Base-by-base conservation (phyloP, 2,797 vertebrate species). In the Buphagus erythrorhynchus region DNA sequence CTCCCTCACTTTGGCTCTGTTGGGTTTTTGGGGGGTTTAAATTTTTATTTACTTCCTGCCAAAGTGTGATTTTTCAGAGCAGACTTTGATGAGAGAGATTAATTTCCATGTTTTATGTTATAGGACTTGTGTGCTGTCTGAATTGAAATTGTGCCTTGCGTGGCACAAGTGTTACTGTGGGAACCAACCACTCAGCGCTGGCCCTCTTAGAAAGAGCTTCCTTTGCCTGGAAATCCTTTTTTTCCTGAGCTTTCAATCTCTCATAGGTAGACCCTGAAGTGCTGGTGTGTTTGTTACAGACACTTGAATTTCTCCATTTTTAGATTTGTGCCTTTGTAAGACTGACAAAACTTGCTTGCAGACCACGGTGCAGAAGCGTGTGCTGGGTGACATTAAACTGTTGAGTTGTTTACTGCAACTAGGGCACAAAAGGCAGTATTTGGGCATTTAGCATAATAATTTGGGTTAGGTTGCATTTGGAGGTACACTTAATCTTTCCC, bases 21-120 rank as follows among this genome's bases (percentile, higher is more conserved):
- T 42, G 43, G 2, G 2, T 14, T 63, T 59, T 25, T 4, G 1
- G 1, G 1, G 2, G 4, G 12, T 3, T 15, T 55, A 28, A 6
- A 6, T 63, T 54, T 38, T 55, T 69, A 49, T 31, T 76, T 62
- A 10, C 22, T 7, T 68, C n/a, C 15, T 75, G 9, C 49, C 26
- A 66, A 77, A 55, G 24, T 38, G 12, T 38, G 36, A 22, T 33
- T 88, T 75, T 35, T 76, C 7, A 33, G 20, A 48, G 42, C 0
- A 6, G 13, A 10, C 16, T 79, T 67, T 86, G 46, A 58, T 31
- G 29, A 66, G 28, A 29, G 13, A 61, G 15, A 16, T 55, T 43
- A 16, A 9, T 58, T 65, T 78, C 24, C 28, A 1, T 52, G 48
- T 40, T 72, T 86, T 45, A 11, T 52, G 3, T 77, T 45, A 8